Evolutionary conservation across 2,113 vertebrate species (phyloP).

Genomic region (Cinclus mexicanus): DNA sequence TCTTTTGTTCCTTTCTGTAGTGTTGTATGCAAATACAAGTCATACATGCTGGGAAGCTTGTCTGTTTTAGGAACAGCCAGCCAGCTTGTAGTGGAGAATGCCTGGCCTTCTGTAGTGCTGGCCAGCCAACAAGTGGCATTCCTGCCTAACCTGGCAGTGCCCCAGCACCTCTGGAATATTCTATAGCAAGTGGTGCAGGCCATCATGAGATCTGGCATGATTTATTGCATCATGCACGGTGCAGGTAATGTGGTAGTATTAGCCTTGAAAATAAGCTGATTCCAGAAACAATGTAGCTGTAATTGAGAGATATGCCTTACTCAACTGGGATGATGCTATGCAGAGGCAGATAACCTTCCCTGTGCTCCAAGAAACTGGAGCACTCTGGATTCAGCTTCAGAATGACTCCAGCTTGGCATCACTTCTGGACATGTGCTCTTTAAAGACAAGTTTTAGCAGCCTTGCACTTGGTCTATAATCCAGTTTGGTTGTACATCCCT

Average conservation of each 20-base stretch:
- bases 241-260: neutral
- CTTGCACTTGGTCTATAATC: neutral
- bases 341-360: neutral
- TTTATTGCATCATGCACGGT: neutral
- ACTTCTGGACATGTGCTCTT: neutral
- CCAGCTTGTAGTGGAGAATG: neutral
- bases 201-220: neutral
- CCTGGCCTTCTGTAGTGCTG: neutral
- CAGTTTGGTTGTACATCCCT: neutral
- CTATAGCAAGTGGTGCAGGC: neutral
- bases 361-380: neutral
- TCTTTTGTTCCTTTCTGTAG: neutral
- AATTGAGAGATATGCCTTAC: neutral
- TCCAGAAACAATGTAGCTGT: neutral
- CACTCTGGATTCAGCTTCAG: neutral
- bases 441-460: neutral
- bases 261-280: neutral
- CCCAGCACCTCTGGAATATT: neutral
- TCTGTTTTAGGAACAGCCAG: neutral
- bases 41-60: neutral
- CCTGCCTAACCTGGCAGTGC: neutral
- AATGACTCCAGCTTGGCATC: neutral
- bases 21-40: neutral
- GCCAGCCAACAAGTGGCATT: rapidly evolving
- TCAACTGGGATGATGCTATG: neutral